phyloP scores from a whole-genome alignment of 2,888 invertebrate species.

The Heliconius ethilla region DNA sequence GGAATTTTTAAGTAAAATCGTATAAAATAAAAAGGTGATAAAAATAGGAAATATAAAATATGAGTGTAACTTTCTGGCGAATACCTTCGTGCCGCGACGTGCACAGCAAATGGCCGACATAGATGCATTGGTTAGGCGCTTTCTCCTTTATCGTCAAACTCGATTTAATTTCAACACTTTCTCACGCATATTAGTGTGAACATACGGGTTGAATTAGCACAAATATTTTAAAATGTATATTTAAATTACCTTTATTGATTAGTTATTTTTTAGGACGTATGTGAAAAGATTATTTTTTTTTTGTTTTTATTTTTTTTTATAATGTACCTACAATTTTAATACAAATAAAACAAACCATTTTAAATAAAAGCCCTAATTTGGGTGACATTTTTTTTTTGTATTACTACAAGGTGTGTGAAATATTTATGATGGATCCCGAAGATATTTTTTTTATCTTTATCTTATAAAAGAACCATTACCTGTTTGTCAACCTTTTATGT shows the following conservation, averaged over 20 bases:
- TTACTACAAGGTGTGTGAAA: not conserved
- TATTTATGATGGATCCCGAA: not conserved
- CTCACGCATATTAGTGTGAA: slow-evolving; percentile 45
- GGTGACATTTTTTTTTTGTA: not conserved
- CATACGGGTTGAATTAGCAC: not conserved
- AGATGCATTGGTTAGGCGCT: slow-evolving; percentile 59
- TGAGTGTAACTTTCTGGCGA: slow-evolving; percentile 49
- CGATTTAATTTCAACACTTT: slow-evolving; percentile 55
- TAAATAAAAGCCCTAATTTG: too few species aligned
- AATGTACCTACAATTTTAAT: not conserved
- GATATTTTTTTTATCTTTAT: not conserved
- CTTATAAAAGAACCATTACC: slow-evolving; percentile 23
- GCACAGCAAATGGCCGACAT: slow-evolving; percentile 73
- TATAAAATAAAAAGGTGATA: not conserved
- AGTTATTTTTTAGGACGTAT: not conserved
- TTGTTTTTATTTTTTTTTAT: not conserved
- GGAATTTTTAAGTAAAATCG: slow-evolving; percentile 6
- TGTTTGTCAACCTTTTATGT: slow-evolving; percentile 15
- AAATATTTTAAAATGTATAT: not conserved
- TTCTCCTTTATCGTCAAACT: slow-evolving; percentile 61
- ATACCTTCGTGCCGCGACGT: slow-evolving; percentile 37
- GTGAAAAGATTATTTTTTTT: not conserved
- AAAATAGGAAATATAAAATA: not conserved
- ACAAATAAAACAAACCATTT: too few species aligned
- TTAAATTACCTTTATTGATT: not conserved